Evolutionary conservation across 2,888 invertebrate genomes (phyloP).

Genomic region (Drosophila stalkeri): DNA sequence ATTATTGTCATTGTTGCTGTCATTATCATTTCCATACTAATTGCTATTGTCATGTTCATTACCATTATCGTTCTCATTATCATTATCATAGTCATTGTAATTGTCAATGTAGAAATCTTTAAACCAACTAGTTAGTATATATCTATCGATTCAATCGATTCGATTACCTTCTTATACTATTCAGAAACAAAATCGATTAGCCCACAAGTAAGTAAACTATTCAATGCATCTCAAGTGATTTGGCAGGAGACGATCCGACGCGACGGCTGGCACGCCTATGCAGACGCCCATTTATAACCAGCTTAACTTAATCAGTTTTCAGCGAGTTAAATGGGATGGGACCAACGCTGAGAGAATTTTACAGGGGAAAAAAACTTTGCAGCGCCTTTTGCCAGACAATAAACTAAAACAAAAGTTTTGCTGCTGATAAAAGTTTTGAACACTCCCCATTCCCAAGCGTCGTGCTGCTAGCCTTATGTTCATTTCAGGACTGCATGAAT

Average conservation of each 20-base stretch:
- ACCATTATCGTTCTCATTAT: background rate
- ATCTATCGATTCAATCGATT: background rate
- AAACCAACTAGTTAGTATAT: background rate
- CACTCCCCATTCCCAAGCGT: background rate
- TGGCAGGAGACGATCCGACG: constrained; percentile 25
- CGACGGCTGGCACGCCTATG: constrained; percentile 21
- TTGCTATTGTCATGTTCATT: background rate
- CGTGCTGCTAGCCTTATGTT: background rate
- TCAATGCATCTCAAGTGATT: constrained; percentile 38
- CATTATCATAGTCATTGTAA: background rate
- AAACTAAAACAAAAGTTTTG: constrained; percentile 75
- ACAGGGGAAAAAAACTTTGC: constrained; percentile 41
- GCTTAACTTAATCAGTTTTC: constrained; percentile 70
- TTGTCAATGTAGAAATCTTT: background rate
- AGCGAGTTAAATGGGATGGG: background rate
- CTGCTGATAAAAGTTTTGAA: constrained; percentile 66
- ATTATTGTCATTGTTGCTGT: background rate
- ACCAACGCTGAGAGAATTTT: background rate
- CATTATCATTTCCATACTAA: background rate
- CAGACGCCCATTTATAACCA: constrained; percentile 11
- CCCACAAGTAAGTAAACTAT: background rate
- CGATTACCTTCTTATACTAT: background rate
- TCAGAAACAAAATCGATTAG: background rate
- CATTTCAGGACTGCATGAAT: constrained; percentile 1
- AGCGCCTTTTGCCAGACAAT: constrained; percentile 67